Base-by-base conservation (phyloP, 2,888 invertebrate genomes). In the Drosophila pegasa region DNA sequence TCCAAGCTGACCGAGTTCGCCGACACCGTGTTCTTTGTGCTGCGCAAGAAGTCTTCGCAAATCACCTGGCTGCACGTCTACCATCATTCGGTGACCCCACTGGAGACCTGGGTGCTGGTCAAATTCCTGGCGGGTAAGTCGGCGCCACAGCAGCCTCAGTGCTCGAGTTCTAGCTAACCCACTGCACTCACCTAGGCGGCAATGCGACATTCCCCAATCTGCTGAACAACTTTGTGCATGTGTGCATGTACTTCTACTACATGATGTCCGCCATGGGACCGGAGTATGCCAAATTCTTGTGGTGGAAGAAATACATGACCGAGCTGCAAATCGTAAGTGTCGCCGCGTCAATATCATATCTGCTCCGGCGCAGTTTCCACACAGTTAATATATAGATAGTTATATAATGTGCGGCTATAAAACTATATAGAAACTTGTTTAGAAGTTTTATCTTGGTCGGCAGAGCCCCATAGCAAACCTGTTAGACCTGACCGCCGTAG, bases 271-370 rank as follows among this genome's bases (percentile, higher is more conserved):
- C 98, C 1, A 93, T 98, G 93, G 97, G 98, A 40, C 98, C 98
- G 1, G 94, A 95, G 82, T 96, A 95, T 90, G 96, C 97, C 90
- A 95, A 95, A 92, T 98, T 96, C 91, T 93, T 98, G 71, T 98
- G 97, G 95, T 98, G 98, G 98, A 98, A 98, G 92, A 96, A 95
- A 85, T 96, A 98, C 91, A 95, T 98, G 91, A 98, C 98, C n/a
- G 95, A 95, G 55, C 93, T 98, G 89, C 98, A 98, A 94, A 97
- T 98, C 94, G 97, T 97, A 94, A 93, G 93, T 92, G 74, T 35
- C 29, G 47, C 40, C 45, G 20, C 18, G 7, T 54, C 61, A 77
- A 75, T 72, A 76, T 68, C 20, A 59, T 56, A 73, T 70, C 65
- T 16, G 71, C 81, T 76, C 55, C 69, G 77, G 70, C 71, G 40